Conservation (phyloP, 2,888 invertebrate genomes). For the Amitus sp. region DNA sequence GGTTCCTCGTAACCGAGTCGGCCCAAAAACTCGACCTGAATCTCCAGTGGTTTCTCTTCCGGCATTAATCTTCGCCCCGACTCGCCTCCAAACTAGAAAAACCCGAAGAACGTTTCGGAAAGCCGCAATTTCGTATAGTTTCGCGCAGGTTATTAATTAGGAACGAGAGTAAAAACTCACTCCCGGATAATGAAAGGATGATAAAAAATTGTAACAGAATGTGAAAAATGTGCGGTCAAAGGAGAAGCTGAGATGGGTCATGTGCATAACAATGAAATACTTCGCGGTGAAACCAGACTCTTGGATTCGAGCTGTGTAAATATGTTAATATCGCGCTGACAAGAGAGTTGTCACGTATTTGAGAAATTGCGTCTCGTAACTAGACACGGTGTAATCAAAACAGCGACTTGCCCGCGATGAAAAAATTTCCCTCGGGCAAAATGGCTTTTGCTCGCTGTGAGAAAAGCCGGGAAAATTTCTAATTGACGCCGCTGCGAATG, state of each 20-base stretch:
- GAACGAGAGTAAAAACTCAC: neutral
- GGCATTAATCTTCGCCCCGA: conserved; percentile 69
- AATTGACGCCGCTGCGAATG: too few species aligned
- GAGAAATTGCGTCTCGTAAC: conserved; percentile 2
- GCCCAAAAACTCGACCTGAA: conserved; percentile 73
- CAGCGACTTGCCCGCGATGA: neutral
- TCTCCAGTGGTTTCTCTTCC: conserved; percentile 70
- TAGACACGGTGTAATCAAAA: neutral
- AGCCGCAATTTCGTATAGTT: neutral
- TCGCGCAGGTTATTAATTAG: neutral
- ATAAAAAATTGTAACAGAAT: too few species aligned
- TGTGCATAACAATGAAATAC: neutral
- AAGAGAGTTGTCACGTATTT: neutral
- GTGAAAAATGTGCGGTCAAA: neutral
- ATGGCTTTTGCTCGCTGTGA: too few species aligned
- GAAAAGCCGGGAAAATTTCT: too few species aligned
- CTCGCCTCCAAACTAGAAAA: conserved; percentile 68
- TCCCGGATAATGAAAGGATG: too few species aligned
- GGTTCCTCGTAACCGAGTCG: conserved; percentile 71
- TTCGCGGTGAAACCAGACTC: neutral
- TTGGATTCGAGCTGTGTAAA: neutral
- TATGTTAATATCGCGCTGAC: neutral
- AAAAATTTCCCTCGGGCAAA: too few species aligned
- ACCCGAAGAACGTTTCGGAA: conserved; percentile 7
- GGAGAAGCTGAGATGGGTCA: neutral